Evolutionary conservation across 2,113 vertebrate genomes (phyloP).

Genomic region (Phoxinus phoxinus): DNA sequence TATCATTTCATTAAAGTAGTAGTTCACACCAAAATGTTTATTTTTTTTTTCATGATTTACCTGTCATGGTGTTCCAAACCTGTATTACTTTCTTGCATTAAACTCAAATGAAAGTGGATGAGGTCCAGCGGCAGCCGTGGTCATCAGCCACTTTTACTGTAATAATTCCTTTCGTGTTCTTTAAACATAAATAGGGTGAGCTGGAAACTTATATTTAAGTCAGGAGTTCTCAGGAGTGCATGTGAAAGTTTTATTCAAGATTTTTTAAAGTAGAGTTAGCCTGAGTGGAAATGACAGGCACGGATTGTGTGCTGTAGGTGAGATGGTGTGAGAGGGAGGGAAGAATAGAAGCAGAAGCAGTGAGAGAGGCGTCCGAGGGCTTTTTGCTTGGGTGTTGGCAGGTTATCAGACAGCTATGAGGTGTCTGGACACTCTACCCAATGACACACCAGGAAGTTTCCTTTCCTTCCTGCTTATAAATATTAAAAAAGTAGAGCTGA

Average conservation of each 20-base stretch:
- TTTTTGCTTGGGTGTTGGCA: conserved; percentile 44
- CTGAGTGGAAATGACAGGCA: conserved; percentile 27
- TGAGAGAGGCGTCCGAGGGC: conserved; percentile 1
- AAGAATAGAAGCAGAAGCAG: not conserved
- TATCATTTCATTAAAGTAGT: not conserved
- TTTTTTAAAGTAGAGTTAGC: conserved; percentile 18
- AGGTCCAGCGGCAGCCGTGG: not conserved
- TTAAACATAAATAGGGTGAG: not conserved
- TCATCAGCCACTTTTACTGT: not conserved
- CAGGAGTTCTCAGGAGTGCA: not conserved
- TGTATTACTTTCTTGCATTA: not conserved
- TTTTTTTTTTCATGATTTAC: not conserved
- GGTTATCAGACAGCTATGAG: conserved; percentile 42
- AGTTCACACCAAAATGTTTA: not conserved
- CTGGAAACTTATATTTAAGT: not conserved
- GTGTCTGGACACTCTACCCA: conserved; percentile 21
- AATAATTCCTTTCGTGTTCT: not conserved
- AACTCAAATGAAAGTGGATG: not conserved
- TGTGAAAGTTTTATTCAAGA: conserved; percentile 22
- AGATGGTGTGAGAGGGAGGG: conserved; percentile 15
- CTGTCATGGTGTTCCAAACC: not conserved
- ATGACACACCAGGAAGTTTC: conserved; percentile 32
- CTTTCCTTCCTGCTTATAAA: conserved; percentile 39
- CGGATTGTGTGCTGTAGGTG: conserved; percentile 5
- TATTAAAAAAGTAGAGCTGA: conserved; percentile 46